Evolutionary conservation across 2,113 vertebrate species (phyloP).

Genomic region (Alosa alosa): DNA sequence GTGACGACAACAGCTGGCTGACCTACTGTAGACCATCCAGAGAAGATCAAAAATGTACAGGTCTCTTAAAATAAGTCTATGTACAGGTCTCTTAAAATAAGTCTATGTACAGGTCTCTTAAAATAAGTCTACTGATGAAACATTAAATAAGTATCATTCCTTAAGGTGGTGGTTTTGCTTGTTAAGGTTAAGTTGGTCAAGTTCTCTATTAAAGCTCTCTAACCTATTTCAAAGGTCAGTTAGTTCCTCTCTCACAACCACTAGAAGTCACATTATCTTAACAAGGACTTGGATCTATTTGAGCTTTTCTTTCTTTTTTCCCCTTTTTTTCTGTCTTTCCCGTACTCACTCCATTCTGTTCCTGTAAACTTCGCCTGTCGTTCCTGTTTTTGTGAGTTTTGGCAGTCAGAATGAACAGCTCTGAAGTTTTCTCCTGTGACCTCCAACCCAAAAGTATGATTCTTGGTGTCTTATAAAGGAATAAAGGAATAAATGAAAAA

Average conservation of each 20-base stretch:
- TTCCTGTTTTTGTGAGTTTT: neutral
- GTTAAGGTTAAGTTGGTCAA: too few relatives aligned
- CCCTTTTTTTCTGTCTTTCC: neutral
- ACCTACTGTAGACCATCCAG: too few relatives aligned
- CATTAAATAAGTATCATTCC: neutral
- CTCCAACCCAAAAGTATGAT: neutral
- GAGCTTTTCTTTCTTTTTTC: neutral
- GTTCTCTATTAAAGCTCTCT: neutral
- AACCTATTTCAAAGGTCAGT: too few relatives aligned
- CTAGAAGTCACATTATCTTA: neutral
- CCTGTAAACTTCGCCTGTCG: neutral
- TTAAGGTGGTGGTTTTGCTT: too few relatives aligned
- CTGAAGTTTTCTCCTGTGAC: neutral
- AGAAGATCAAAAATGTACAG: too few relatives aligned
- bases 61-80: too few relatives aligned
- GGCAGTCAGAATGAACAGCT: neutral
- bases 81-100: too few relatives aligned
- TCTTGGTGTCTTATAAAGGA: slow-evolving; percentile 3
- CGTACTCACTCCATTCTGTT: neutral
- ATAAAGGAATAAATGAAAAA: neutral
- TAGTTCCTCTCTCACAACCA: too few relatives aligned
- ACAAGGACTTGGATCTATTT: neutral
- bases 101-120: too few relatives aligned
- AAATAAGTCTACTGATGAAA: neutral
- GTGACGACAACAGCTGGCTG: too few relatives aligned